phyloP scores from a whole-genome alignment of 2,113 vertebrate genomes.

The Myrmophylax atrothorax region DNA sequence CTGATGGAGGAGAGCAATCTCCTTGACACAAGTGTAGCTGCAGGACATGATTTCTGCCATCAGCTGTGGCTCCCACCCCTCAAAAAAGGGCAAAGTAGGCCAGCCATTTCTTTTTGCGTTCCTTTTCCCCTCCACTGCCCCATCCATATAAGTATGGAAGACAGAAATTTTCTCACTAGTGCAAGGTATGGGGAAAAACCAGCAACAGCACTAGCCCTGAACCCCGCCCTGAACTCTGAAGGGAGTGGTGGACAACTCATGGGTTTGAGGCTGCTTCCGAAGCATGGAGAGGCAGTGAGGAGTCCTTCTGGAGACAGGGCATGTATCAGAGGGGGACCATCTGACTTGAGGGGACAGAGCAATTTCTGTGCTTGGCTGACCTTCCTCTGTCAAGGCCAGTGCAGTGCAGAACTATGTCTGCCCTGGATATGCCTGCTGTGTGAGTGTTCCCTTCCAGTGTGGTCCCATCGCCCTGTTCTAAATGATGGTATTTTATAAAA shows the following conservation, averaged over 20 bases:
- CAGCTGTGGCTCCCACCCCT: background rate
- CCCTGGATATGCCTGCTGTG: background rate
- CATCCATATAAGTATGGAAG: background rate
- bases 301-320: background rate
- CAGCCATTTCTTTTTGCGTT: background rate
- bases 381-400: background rate
- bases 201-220: background rate
- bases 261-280: background rate
- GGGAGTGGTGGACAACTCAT: background rate
- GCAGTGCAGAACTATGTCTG: background rate
- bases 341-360: background rate
- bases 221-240: background rate
- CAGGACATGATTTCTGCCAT: background rate
- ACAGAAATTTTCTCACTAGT: background rate
- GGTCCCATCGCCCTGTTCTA: slow-evolving; percentile 27
- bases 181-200: background rate
- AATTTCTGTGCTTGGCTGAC: background rate
- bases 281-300: background rate
- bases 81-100: background rate
- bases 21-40: background rate
- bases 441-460: background rate
- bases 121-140: background rate
- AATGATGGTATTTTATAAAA: slow-evolving; percentile 38
- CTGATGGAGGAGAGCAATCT: background rate
- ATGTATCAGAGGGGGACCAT: background rate